Evolutionary conservation across 1,140 invertebrate species (phyloP), one percentile per base, ranked within the genome.

Genomic region (Drosophila ogumai): DNA sequence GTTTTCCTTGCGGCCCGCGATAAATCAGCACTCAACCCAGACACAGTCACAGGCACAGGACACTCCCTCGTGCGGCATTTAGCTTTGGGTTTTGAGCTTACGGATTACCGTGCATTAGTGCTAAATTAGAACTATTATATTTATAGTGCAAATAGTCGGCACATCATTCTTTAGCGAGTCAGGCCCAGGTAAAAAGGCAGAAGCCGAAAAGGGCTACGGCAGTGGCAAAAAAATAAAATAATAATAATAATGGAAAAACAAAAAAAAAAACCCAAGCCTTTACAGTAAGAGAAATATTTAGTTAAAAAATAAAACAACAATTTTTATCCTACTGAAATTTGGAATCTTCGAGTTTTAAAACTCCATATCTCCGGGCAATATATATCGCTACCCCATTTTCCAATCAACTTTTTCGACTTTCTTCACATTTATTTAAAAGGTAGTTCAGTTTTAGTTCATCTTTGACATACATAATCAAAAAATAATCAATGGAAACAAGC

Each of bases 121-220:
- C 55, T 34, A 73, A 79, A 79, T 79, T 79, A 73, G 60, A 80
- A 81, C 74, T 81, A 66, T 76, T 76, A 47, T 81, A 77, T 81
- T 75, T 81, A 49, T 76, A 56, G 72, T 61, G 64, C 57, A 67
- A 81, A 75, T 81, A 75, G 55, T 81, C 54, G 32, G 54, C 58
- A 75, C 71, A 80, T 57, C 54, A 59, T 54, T 71, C 52, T 34
- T 44, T 19, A 25, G 47, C 40, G 19, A 28, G 46, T 40, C 15
- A 28, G n/a, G 34, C 15, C 34, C 65, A 74, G 72, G 72, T 75
- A 75, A 73, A 61, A 61, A 47, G 56, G 55, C 36, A 38, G 40
- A 72, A 40, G 32, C 40, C 38, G 38, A 58, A 68, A 55, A 22
- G 28, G 22, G 31, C 34, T 55, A 6, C 17, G 17, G 13, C 19